A percentile compares a stretch with the other conserved stretches of the same genome.
Conservation (phyloP, 2,113 vertebrate genomes). For the Engystomops pustulosus region DNA sequence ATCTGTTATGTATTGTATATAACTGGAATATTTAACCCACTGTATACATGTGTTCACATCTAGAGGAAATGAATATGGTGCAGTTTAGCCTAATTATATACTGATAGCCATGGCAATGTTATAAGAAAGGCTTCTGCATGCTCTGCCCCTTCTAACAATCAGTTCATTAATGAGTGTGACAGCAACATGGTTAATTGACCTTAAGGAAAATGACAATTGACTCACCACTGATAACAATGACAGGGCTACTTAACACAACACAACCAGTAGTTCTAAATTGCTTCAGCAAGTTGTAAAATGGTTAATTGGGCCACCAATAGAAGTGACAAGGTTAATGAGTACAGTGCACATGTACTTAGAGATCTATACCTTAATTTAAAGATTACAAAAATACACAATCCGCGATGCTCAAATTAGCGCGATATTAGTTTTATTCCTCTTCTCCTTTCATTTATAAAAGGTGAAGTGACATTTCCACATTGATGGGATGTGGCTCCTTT, state of each 20-base stretch:
- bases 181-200: constrained; percentile 49
- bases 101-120: neutral
- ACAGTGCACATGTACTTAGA: constrained; percentile 24
- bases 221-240: constrained; percentile 45
- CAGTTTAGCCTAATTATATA: neutral
- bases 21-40: neutral
- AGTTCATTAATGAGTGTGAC: constrained; percentile 11
- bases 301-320: constrained; percentile 51
- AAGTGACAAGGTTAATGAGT: constrained; percentile 53
- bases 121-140: neutral
- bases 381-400: neutral
- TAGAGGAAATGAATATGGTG: neutral
- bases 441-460: constrained; percentile 1
- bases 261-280: constrained; percentile 33
- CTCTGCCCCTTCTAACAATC: constrained; percentile 26
- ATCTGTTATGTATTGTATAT: neutral
- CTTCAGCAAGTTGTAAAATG: constrained; percentile 44
- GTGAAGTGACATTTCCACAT: neutral
- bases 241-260: constrained; percentile 33
- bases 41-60: neutral
- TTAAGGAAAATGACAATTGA: constrained; percentile 51
- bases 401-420: neutral
- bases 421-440: neutral
- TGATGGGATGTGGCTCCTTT: neutral
- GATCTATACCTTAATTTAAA: constrained; percentile 36